These are phyloP conservation scores for Bothrops jararaca DNA, from an alignment of 2,113 vertebrate genomes.

Conservation along the genomic window DNA sequence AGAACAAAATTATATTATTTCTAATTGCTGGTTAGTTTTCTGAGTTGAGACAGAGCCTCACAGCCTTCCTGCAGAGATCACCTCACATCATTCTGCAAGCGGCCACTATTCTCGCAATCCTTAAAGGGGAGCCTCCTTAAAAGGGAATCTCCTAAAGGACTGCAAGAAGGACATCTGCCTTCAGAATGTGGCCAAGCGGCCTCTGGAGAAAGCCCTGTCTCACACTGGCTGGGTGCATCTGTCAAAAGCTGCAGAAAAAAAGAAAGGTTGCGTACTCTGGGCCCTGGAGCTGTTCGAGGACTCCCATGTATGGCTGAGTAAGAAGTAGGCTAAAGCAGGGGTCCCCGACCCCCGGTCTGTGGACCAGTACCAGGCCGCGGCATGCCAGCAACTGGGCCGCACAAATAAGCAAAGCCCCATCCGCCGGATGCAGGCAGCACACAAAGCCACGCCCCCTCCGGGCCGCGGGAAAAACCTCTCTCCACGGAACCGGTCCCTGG, in stretches of 20 bases:
- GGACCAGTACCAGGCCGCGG: no score
- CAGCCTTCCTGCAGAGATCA: background rate
- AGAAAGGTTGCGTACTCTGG: background rate
- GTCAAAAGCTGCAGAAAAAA: background rate
- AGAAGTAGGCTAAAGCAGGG: background rate
- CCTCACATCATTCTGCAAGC: background rate
- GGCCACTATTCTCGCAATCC: background rate
- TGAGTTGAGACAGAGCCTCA: background rate
- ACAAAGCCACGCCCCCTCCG: no score
- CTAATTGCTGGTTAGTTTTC: background rate
- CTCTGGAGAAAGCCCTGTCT: background rate
- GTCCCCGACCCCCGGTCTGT: no score
- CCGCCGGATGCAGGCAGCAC: no score
- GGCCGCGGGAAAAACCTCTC: accelerated
- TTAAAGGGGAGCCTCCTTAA: background rate
- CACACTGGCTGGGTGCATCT: no score
- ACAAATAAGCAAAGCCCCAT: no score
- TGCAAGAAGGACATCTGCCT: background rate
- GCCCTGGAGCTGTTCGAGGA: background rate
- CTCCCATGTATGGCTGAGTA: background rate
- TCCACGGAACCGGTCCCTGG: no score
- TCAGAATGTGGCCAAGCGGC: background rate
- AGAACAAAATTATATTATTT: background rate
- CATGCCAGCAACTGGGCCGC: no score
- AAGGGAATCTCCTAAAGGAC: background rate